These are phyloP conservation scores for Salarias fasciatus DNA, from an alignment of 2,797 vertebrate species.

Conservation along the genomic window DNA sequence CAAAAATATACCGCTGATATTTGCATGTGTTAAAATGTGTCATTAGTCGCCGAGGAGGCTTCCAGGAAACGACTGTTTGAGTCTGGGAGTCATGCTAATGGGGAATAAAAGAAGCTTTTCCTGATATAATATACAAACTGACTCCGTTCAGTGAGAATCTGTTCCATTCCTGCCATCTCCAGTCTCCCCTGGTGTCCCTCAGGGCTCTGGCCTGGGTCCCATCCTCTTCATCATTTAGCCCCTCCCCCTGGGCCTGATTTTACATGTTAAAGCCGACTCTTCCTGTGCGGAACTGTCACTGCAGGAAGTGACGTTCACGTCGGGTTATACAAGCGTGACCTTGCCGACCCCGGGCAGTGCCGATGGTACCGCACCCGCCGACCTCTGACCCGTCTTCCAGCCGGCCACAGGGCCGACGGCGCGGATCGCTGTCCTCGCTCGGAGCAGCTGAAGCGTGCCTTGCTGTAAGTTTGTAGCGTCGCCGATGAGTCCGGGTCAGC, in stretches of 20 bases:
- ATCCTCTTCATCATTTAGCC: too few relatives aligned
- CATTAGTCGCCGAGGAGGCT: background rate
- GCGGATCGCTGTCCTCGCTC: conserved; percentile 28
- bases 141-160: too few relatives aligned
- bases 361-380: conserved; percentile 23
- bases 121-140: too few relatives aligned
- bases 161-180: too few relatives aligned
- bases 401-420: conserved; percentile 29
- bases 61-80: background rate
- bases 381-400: conserved; percentile 42
- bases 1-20: background rate
- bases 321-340: conserved; percentile 37
- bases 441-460: conserved; percentile 45
- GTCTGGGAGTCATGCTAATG: background rate
- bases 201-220: too few relatives aligned
- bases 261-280: too few relatives aligned
- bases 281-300: too few relatives aligned
- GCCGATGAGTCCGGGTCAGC: conserved; percentile 61
- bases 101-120: too few relatives aligned
- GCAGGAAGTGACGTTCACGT: background rate
- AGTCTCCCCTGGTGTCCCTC: too few relatives aligned
- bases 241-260: background rate
- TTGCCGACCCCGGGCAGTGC: conserved; percentile 3
- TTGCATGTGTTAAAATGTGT: background rate
- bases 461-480: conserved; percentile 44